Conservation (phyloP, 2,888 invertebrate species). For the Lasius fuliginosus region DNA sequence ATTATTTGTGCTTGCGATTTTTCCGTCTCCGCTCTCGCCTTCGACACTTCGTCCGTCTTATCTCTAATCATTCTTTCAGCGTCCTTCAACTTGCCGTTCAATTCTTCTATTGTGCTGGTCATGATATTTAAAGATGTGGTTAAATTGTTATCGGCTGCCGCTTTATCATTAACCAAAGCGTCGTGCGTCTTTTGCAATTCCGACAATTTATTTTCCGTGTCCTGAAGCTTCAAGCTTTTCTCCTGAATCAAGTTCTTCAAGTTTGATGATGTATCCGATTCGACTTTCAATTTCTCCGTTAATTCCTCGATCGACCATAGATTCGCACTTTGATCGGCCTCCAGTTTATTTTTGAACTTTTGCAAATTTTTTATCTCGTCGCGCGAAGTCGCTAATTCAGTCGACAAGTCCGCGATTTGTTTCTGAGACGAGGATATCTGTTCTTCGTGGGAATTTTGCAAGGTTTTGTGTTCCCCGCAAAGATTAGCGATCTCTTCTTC, state of each 20-base stretch:
- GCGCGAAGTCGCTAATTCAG: constrained; percentile 69
- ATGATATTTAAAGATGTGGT: constrained; percentile 53
- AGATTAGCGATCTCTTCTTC: constrained; percentile 67
- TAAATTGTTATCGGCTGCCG: constrained; percentile 49
- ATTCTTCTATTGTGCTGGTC: constrained; percentile 63
- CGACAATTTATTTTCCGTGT: constrained; percentile 82
- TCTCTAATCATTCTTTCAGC: constrained; percentile 59
- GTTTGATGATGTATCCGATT: constrained; percentile 71
- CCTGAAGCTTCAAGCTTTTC: constrained; percentile 83
- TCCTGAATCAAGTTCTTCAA: constrained; percentile 72
- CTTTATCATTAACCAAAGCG: constrained; percentile 35
- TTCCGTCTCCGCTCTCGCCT: constrained; percentile 67
- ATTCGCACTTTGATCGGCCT: constrained; percentile 73
- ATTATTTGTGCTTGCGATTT: constrained; percentile 64
- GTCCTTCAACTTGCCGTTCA: constrained; percentile 61
- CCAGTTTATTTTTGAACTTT: constrained; percentile 72
- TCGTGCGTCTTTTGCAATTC: constrained; percentile 57
- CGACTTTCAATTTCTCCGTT: constrained; percentile 68
- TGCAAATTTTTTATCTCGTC: constrained; percentile 75
- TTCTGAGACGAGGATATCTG: constrained; percentile 76
- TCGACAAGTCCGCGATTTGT: constrained; percentile 73
- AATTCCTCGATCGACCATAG: constrained; percentile 86
- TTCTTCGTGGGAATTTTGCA: constrained; percentile 72
- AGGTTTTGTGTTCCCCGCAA: constrained; percentile 81
- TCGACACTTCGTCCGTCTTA: constrained; percentile 59